Percentiles rank a stretch among this genome's conserved stretches.
These are phyloP conservation scores for Colistium nudipinnis DNA, from an alignment of 2,113 vertebrate genomes.

Conservation along the genomic window DNA sequence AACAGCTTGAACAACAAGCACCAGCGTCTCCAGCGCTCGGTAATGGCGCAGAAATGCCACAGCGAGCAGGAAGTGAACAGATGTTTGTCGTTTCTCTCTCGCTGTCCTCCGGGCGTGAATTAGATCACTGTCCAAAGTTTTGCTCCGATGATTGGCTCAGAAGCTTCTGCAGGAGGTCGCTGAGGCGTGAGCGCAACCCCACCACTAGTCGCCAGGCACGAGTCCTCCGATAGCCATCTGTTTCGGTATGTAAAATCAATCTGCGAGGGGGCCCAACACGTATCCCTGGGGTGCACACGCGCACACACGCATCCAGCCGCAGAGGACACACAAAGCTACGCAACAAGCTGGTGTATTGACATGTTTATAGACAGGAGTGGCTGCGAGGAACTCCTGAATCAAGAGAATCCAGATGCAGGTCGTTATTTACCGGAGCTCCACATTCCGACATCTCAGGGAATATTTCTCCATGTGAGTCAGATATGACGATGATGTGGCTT, in stretches of 20 bases:
- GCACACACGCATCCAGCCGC: conserved; percentile 21
- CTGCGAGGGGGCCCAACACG: conserved; percentile 39
- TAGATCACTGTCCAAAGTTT: conserved; percentile 72
- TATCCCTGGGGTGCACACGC: conserved; percentile 55
- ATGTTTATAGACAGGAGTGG: conserved; percentile 4
- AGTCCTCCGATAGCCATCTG: conserved; percentile 76
- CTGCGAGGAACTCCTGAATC: too few species aligned
- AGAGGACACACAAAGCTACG: conserved; percentile 24
- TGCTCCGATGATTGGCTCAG: conserved; percentile 75
- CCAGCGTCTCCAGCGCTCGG: neutral
- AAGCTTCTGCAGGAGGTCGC: conserved; percentile 65
- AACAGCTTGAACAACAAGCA: conserved; percentile 6
- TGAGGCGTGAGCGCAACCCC: conserved; percentile 62
- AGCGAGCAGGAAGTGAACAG: conserved; percentile 22
- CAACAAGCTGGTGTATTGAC: conserved; percentile 22
- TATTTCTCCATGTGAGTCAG: too few species aligned
- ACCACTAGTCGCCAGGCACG: conserved; percentile 68
- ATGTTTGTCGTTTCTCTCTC: conserved; percentile 37
- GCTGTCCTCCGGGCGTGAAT: conserved; percentile 61
- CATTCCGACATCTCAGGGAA: too few species aligned
- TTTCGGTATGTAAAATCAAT: conserved; percentile 62
- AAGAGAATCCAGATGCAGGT: too few species aligned
- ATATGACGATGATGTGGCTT: too few species aligned
- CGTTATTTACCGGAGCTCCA: too few species aligned
- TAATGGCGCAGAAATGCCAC: neutral